Conservation (phyloP, 2,113 vertebrate species). For the Verasper variegatus region DNA sequence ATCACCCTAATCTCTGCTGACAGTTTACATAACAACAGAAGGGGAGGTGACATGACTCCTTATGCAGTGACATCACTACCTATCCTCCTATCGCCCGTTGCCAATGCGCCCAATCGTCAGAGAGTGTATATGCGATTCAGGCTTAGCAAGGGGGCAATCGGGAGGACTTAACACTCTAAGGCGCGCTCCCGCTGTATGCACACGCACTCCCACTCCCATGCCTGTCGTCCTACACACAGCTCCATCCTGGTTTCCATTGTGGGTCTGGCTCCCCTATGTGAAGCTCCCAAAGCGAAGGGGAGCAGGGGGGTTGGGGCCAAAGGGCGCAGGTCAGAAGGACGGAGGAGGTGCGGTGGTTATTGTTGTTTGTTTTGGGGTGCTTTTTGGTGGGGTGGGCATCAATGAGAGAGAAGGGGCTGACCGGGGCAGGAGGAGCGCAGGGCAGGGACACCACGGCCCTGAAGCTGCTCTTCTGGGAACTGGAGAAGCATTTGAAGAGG, state of each 20-base stretch:
- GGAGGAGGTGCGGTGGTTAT: constrained; percentile 23
- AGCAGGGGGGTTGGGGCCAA: constrained; percentile 37
- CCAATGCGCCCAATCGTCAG: constrained; percentile 46
- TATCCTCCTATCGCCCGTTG: constrained; percentile 26
- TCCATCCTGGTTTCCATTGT: constrained; percentile 50
- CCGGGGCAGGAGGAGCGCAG: constrained; percentile 52
- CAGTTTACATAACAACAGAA: constrained; percentile 77
- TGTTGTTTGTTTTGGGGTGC: constrained; percentile 18
- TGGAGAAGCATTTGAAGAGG: constrained; percentile 80
- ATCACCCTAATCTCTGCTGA: constrained; percentile 66
- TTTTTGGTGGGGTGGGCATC: constrained; percentile 33
- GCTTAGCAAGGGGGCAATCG: constrained; percentile 30
- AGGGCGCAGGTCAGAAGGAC: constrained; percentile 57
- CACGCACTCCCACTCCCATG: constrained; percentile 27
- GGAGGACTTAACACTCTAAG: constrained; percentile 26
- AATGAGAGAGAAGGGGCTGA: constrained; percentile 72
- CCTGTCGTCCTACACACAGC: constrained; percentile 25
- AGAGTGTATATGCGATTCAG: constrained; percentile 42
- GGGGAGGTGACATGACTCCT: constrained; percentile 54
- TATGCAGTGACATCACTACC: constrained; percentile 68
- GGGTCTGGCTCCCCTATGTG: constrained; percentile 46
- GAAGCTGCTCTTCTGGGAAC: constrained; percentile 78
- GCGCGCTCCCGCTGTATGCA: constrained; percentile 13
- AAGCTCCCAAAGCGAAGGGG: constrained; percentile 27
- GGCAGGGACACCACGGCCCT: constrained; percentile 65